Evolutionary conservation across 2,113 vertebrate genomes (phyloP).

Genomic region (Choloepus hoffmanni): DNA sequence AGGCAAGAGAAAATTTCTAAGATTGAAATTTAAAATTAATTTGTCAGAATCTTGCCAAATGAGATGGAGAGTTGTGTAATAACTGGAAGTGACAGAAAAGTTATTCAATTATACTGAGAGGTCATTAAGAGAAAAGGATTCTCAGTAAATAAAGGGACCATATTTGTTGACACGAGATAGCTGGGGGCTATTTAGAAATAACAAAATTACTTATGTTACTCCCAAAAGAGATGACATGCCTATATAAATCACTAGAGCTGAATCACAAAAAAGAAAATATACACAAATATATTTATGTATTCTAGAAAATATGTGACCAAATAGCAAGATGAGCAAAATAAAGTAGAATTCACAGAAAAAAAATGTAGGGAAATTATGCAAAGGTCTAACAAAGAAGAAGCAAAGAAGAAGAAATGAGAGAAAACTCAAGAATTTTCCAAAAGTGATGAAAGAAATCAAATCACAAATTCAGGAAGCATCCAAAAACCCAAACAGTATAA

Average conservation of each 20-base stretch:
- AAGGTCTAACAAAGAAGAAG: background rate
- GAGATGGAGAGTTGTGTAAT: background rate
- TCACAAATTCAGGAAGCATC: background rate
- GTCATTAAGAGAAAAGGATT: background rate
- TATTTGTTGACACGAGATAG: background rate
- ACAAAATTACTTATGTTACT: background rate
- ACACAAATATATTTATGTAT: background rate
- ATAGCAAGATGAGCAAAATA: background rate
- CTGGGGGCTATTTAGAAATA: background rate
- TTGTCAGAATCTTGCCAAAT: background rate
- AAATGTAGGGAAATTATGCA: background rate
- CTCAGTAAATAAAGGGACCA: background rate
- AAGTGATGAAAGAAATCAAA: background rate
- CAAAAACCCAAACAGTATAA: background rate
- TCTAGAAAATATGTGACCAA: background rate
- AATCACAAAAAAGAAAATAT: background rate
- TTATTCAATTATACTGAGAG: background rate
- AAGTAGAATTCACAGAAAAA: background rate
- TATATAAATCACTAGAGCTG: background rate
- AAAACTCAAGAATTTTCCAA: background rate
- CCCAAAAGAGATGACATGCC: background rate
- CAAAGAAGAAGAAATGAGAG: background rate
- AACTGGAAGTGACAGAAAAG: background rate
- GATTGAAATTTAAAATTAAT: background rate
- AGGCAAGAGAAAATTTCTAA: background rate